Percentiles rank a stretch among this genome's conserved stretches.
Conservation (phyloP, 2,888 invertebrate species). For the Itoplectis maculator region DNA sequence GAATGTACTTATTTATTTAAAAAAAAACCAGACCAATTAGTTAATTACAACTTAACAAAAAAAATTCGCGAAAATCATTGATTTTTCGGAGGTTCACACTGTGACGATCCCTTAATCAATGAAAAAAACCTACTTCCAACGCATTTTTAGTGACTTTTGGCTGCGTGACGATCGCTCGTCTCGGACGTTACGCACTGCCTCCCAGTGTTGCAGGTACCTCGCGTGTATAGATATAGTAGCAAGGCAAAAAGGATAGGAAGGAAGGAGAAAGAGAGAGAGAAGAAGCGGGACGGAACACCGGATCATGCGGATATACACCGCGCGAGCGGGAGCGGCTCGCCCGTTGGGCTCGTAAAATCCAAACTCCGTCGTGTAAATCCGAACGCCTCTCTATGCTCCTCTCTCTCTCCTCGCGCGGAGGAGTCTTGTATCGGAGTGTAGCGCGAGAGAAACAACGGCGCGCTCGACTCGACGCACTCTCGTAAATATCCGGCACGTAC, state of each 20-base stretch:
- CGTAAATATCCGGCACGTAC: constrained; percentile 70
- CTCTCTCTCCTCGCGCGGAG: constrained; percentile 44
- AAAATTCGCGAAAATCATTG: too few relatives aligned
- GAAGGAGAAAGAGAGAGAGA: constrained; percentile 38
- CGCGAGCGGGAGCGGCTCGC: constrained; percentile 27
- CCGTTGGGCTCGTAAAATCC: constrained; percentile 70
- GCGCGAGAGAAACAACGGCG: constrained; percentile 51
- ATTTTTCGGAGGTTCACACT: too few relatives aligned
- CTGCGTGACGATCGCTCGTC: constrained; percentile 49
- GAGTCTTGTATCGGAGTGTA: constrained; percentile 11
- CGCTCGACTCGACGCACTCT: constrained; percentile 41
- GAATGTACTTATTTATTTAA: too few relatives aligned
- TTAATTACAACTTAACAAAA: too few relatives aligned
- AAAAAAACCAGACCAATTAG: too few relatives aligned
- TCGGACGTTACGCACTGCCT: constrained; percentile 62
- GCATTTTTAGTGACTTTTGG: not conserved
- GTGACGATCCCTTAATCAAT: too few relatives aligned
- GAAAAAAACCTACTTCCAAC: too few relatives aligned
- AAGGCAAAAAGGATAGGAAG: constrained; percentile 25
- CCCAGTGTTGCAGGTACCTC: not conserved
- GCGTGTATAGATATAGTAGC: not conserved
- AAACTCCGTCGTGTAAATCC: constrained; percentile 74
- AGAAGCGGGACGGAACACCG: constrained; percentile 27
- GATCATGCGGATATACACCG: constrained; percentile 33
- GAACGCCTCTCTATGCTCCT: constrained; percentile 70